Conservation (phyloP, 2,888 invertebrate genomes). For the Disparrhopalites patrizii region DNA sequence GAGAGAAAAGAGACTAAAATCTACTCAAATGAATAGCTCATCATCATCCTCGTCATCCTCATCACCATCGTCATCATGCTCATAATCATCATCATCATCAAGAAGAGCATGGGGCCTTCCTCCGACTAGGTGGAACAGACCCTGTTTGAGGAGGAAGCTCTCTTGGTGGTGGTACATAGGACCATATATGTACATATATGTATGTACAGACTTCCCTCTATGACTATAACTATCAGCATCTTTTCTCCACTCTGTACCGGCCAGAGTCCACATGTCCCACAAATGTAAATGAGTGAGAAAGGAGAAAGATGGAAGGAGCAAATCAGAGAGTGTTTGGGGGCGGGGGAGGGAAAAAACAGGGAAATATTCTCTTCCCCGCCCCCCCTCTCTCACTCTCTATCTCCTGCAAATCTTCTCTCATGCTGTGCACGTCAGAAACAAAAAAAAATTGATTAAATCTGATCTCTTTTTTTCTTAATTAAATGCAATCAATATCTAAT, state of each 20-base stretch:
- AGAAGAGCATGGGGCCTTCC: background rate
- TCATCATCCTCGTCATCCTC: background rate
- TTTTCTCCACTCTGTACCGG: too few relatives aligned
- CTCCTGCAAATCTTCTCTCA: conserved; percentile 22
- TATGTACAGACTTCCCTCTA: too few relatives aligned
- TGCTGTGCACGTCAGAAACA: conserved; percentile 35
- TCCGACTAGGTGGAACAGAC: background rate
- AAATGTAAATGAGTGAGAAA: too few relatives aligned
- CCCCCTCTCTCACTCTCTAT: too few relatives aligned
- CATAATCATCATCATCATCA: conserved; percentile 3
- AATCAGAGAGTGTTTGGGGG: too few relatives aligned
- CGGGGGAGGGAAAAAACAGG: too few relatives aligned
- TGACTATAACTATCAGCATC: too few relatives aligned
- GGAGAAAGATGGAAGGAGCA: too few relatives aligned
- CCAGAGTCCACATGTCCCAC: too few relatives aligned
- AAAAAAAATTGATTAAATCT: conserved; percentile 42
- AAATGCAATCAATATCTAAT: conserved; percentile 45
- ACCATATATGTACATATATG: too few relatives aligned
- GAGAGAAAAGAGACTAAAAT: conserved; percentile 4
- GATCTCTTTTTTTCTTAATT: conserved; percentile 42
- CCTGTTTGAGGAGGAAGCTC: background rate
- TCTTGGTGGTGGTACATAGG: too few relatives aligned
- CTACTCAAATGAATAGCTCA: conserved; percentile 3
- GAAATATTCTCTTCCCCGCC: background rate
- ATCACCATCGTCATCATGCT: background rate